Percentiles rank a stretch among this genome's conserved stretches.
Conservation (phyloP, 2,888 invertebrate species). For the Metacarcinus magister region DNA sequence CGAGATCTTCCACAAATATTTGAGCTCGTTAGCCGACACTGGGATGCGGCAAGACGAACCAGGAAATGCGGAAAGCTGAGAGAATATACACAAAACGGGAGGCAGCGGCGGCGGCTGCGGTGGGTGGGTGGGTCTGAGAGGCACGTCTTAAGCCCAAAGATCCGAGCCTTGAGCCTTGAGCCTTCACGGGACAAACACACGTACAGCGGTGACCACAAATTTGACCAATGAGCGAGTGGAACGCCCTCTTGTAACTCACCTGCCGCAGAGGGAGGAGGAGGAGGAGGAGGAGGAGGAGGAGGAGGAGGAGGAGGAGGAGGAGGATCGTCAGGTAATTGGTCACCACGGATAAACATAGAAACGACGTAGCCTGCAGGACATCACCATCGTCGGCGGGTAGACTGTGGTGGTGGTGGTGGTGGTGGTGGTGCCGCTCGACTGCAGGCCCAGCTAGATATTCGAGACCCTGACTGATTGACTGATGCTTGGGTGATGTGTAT, state of each 20-base stretch:
- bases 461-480: neutral
- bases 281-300: conserved; percentile 17
- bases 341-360: conserved; percentile 36
- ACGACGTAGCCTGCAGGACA: neutral
- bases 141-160: neutral
- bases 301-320: conserved; percentile 6
- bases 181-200: neutral
- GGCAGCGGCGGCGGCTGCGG: no score
- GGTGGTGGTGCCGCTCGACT: neutral
- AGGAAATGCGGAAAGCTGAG: neutral
- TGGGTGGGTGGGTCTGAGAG: neutral
- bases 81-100: neutral
- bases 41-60: neutral
- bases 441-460: neutral
- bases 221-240: conserved; percentile 17
- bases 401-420: neutral
- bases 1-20: conserved; percentile 36
- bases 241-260: neutral
- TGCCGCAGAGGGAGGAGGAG: neutral
- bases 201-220: conserved; percentile 36
- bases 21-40: neutral
- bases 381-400: neutral
- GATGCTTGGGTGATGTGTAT: conserved; percentile 17
- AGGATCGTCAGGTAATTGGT: conserved; percentile 7
- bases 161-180: neutral